Evolutionary conservation across 1,140 invertebrate genomes (phyloP), one percentile per base, ranked within the genome.

Genomic region (Pachypeltis micranthus): DNA sequence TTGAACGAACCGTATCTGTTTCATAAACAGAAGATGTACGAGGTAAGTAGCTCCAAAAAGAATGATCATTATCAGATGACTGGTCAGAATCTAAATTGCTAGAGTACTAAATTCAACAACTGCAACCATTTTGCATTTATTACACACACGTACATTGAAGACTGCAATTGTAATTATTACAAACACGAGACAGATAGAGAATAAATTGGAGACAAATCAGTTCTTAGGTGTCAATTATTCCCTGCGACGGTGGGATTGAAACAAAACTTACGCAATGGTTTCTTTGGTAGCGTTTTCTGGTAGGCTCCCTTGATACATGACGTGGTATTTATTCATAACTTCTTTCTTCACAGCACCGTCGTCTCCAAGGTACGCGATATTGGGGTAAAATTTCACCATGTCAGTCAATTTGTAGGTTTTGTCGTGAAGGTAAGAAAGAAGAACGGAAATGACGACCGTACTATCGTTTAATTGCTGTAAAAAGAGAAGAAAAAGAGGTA

Each of bases 291-390:
- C 74, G 31, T 77, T 72, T 68, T 80, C 75, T 1, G 79, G 77
- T 10, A 78, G 70, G 44, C 75, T 70, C 14, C 84, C 81, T 70
- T 84, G 80, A 72, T 81, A 86, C 93, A 98, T 98, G 0, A 98
- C 72, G 71, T 91, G 96, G 76, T 98, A 98, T 74, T 90, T 92
- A 74, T 99, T 98, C 68, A 93, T 81, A 66, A 94, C 87, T 71
- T 95, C 91, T 54, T 78, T 79, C 61, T 83, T 81, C 31, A 80
- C 76, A 56, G 82, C 81, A 21, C 85, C 85, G 34, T 82, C 74
- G 34, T 91, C 82, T 74, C 88, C 85, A 10, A 79, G 73, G 69
- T 79, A 86, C 16, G 79, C 82, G 1, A 90, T 79, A 2, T 76
- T 77, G 4, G 93, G 92, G 77, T 95, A 98, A 77, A 80, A 93